Base-by-base conservation (phyloP, 2,113 vertebrate species). In the Gobius niger region DNA sequence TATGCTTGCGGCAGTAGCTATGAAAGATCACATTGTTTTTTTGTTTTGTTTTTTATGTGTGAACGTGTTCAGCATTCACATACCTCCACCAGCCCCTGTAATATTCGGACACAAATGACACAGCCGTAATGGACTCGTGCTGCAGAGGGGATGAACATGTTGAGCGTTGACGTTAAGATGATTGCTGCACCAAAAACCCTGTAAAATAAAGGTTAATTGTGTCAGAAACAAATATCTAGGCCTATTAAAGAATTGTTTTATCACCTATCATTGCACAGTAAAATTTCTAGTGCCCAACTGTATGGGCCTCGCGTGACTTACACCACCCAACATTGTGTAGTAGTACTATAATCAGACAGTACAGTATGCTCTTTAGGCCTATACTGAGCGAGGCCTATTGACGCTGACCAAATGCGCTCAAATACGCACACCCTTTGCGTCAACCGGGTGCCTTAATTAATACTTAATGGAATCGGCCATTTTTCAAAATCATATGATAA, bases 61-160 rank as follows among this genome's bases (percentile, higher is more conserved):
- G 3, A 49, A 14, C 4, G 13, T 19, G 1, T 24, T 9, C 9
- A 46, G 5, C n/a, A 63, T 5, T 18, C 40, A 47, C 19, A 87
- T 94, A 99, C 98, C 97, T 99, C 98, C 42, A 99, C 98, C 76
- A 99, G 94, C 18, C 98, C 98, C 88, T 99, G 98, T 78, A 99
- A 79, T 91, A 99, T 98, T 87, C 98, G 94, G 0, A 99, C 96
- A 62, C 98, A 98, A 81, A 99, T 97, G 87, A 99, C 98, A 52
- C 94, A 98, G 10, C 98, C 97, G 5, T 96, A 99, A 85, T 99
- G 98, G 63, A 94, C 92, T 66, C 95, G 92, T 44, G 98, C 98
- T 68, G 98, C 98, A 1, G 96, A 95, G 0, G 98, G 98, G 54
- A 99, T 99, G 56, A 99, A 87, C 98, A 99, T 99, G 88, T 99